Evolutionary conservation across 2,797 vertebrate species (phyloP), one percentile per base, ranked within the genome.

Genomic region (Poecile montanus): DNA sequence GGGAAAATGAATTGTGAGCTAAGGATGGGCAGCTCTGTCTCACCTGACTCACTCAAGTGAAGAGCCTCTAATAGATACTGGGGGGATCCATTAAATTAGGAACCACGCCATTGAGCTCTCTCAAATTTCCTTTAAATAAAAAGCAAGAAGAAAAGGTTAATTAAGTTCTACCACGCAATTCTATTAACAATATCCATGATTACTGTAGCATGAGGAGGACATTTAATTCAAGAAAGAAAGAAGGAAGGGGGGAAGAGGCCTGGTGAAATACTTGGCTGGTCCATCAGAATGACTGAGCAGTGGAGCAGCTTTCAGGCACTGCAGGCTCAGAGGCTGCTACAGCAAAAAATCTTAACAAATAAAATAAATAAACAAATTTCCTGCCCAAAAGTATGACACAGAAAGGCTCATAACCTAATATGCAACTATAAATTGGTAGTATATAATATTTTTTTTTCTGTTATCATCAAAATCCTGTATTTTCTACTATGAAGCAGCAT

Each of bases 101-200:
- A 88, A 67, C 42, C 51, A 92, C 1, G 0, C 25, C 92, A 93
- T 0, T 67, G 79, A 76, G 57, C 74, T 67, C 56, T 62, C 73
- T 58, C 27, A 74, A 54, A 73, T 53, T 75, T 18, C 92, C 60
- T 75, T 95, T 75, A 66, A 85, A 73, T 47, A 88, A 85, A 92
- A 95, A 50, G 51, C 87, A 88, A 85, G 62, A 94, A 82, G 38
- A 89, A 90, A 93, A 93, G 88, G 87, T 90, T 94, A 95, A 95
- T 92, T 91, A 96, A 86, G 76, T 73, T 90, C 74, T 23, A 34
- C 40, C 51, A 60, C 42, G 58, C 76, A 72, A 62, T 85, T 92
- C 78, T 84, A 60, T 91, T 95, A 96, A 76, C 73, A 93, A 80
- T 57, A 87, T 45, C 32, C 75, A 72, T 0, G 23, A 95, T 77